Evolutionary conservation across 2,888 invertebrate genomes (phyloP), one percentile per base, ranked within the genome.

Genomic region (Netelia fuscicornis): DNA sequence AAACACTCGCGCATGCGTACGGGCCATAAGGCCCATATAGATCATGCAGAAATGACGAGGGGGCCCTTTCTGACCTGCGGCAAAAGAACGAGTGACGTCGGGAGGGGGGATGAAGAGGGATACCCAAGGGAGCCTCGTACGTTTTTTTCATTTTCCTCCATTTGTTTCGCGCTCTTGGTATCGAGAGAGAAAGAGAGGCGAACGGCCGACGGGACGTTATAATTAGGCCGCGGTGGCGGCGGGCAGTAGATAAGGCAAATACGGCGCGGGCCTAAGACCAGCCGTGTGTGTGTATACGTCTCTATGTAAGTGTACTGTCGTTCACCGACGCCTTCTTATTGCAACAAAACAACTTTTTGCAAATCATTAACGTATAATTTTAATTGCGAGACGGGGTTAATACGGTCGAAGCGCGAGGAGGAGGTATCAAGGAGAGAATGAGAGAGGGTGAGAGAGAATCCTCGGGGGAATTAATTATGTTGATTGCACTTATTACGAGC

Each of bases 331-430:
- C 76, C 78, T 78, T 78, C 30, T 30, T 88, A 87, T 87, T 83
- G 87, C 88, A 90, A 90, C 90, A 90, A 91, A 92, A 92, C 90
- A 92, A 91, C 88, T 92, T 92, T 90, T 91, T 90, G 91, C 89
- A 88, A 92, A 92, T 92, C 90, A 90, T 89, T 88, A 90, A 90
- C 88, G 91, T 90, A 90, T 90, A 90, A 92, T 91, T 93, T 92
- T 93, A 92, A 93, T 92, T 92, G 91, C 77, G 30, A 65, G 75
- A 70, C 17, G 58, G 44, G 23, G 13, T 37, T 23, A 20, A 58
- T 9, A 58, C 20, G 58, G 54, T 56, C 25, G 54, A 64, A 68
- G 23, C 44, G 58, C 37, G 70, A 37, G 64, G 42, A 42, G 62
- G 54, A 42, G 67, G 65, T n/a, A 74, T 77, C 64, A 42, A 30